phyloP scores from a whole-genome alignment of 2,113 vertebrate genomes.

The Caracal caracal region DNA sequence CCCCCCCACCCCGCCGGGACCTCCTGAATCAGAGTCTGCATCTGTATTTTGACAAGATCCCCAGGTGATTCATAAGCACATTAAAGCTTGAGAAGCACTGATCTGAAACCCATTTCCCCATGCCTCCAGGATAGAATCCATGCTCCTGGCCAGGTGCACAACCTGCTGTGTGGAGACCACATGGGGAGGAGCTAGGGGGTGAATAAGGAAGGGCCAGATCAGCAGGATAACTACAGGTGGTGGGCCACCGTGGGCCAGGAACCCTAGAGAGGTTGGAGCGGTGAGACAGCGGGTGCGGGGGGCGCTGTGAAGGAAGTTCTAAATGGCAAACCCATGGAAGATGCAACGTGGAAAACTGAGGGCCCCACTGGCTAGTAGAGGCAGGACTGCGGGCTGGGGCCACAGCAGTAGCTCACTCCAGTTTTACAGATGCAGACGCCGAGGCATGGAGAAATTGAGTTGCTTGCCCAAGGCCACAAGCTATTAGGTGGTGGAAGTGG shows the following conservation, averaged over 20 bases:
- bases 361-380: not conserved
- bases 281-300: no score
- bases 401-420: not conserved
- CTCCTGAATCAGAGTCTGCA: not conserved
- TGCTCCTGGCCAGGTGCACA: no score
- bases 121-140: not conserved
- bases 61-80: not conserved
- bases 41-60: not conserved
- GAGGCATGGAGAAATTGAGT: not conserved
- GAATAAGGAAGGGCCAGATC: not conserved
- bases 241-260: not conserved
- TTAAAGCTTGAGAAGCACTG: not conserved
- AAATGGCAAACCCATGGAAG: not conserved
- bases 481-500: not conserved
- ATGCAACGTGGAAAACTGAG: not conserved
- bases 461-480: not conserved
- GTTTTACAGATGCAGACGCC: not conserved
- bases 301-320: not conserved
- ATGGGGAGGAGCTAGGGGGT: no score
- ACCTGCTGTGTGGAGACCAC: not conserved
- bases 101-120: not conserved
- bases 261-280: not conserved
- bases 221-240: not conserved
- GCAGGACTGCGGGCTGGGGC: not conserved
- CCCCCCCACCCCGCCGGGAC: no score